Conservation (phyloP, 2,888 invertebrate genomes). For the Synanthedon vespiformis region DNA sequence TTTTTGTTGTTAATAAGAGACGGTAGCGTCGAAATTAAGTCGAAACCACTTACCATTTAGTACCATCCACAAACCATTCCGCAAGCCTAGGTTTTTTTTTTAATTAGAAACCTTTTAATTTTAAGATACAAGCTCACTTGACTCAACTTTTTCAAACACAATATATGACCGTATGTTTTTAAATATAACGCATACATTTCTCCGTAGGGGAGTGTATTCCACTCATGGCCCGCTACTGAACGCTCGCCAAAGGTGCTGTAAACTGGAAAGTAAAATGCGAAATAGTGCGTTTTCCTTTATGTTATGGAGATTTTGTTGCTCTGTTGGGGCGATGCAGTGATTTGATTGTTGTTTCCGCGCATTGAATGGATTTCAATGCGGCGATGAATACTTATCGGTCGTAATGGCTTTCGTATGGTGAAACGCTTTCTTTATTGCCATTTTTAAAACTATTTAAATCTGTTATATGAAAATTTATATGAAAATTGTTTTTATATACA, state of each 20-base stretch:
- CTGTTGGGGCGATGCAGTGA: slow-evolving; percentile 18
- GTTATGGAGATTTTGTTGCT: slow-evolving; percentile 33
- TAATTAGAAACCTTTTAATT: too few species aligned
- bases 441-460: too few species aligned
- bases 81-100: too few species aligned
- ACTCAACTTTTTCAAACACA: slow-evolving; percentile 1
- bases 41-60: too few species aligned
- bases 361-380: slow-evolving; percentile 25
- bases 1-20: too few species aligned
- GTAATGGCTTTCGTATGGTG: slow-evolving; percentile 1
- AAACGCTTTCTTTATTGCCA: too few species aligned
- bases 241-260: slow-evolving; percentile 45
- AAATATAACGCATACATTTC: slow-evolving; percentile 6
- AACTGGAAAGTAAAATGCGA: slow-evolving; percentile 33
- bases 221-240: slow-evolving; percentile 15
- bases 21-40: too few species aligned
- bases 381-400: slow-evolving; percentile 2
- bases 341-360: slow-evolving; percentile 22
- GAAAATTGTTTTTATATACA: too few species aligned
- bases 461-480: too few species aligned
- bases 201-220: slow-evolving; percentile 10
- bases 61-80: too few species aligned
- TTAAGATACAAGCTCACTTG: too few species aligned
- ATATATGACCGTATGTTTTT: slow-evolving; percentile 14
- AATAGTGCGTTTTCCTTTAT: slow-evolving; percentile 34